Base-by-base conservation (phyloP, 2,888 invertebrate genomes). In the Terebella lapidaria region DNA sequence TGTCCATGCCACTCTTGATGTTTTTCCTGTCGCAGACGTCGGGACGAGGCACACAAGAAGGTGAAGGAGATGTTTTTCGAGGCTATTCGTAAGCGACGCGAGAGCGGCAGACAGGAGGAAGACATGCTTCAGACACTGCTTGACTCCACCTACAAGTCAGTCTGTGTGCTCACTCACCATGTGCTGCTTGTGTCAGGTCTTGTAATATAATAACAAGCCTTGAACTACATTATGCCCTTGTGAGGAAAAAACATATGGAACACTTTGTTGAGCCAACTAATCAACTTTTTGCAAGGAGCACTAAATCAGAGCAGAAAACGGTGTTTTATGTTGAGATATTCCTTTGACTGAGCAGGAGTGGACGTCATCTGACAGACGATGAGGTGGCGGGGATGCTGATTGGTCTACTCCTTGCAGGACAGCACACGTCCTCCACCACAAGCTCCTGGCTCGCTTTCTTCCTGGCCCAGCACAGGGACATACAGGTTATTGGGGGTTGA, bases 341-440 rank as follows among this genome's bases (percentile, higher is more conserved):
- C 15, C 22, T 10, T 49, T 22, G 49, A 20, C 5, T 15, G 5
- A 20, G n/a, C 52, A 72, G 72, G 58, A 59, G 60, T 56, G 76
- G 76, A 1, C 63, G 71, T n/a, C 59, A 67, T 54, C 56, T 75
- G 58, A 72, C 70, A 1, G 74, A 76, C 63, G 73, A 74, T 55
- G 76, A 77, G 62, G 65, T 77, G 15, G 71, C 73, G n/a, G 74
- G 76, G 4, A 73, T 76, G 73, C 54, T 74, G 58, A 74, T 76
- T 61, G 74, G 75, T 26, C 61, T 76, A 49, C 62, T 76, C 55
- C 56, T 76, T 64, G 76, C 75, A 20, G 76, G 76, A 10, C 76
- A 77, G 60, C 76, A 76, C 59, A 76, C 76, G 3, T 76, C 76
- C 3, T 77, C 76, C 53, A 76, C 76, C n/a, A 75, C 76, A 22